Evolutionary conservation across 2,113 vertebrate genomes (phyloP).

Genomic region (Rhea pennata): DNA sequence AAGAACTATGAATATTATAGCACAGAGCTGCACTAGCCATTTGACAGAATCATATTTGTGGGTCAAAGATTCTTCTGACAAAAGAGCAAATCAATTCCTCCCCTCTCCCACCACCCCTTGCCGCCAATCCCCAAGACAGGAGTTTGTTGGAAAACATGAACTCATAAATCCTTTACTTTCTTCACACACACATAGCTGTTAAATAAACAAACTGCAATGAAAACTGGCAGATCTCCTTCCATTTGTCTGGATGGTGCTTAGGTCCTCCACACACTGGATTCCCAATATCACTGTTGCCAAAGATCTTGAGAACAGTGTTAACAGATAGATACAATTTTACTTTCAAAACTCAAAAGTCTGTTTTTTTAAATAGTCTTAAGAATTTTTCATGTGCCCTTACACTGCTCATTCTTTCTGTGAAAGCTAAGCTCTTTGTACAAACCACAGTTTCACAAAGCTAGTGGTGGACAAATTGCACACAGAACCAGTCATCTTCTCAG

Average conservation of each 20-base stretch:
- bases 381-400: not conserved
- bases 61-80: not conserved
- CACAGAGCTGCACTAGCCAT: not conserved
- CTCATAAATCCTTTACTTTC: not conserved
- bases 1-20: not conserved
- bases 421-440: not conserved
- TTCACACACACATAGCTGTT: not conserved
- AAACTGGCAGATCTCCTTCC: constrained; percentile 15
- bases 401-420: not conserved
- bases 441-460: not conserved
- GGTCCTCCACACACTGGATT: not conserved
- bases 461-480: not conserved
- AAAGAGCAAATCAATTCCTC: not conserved
- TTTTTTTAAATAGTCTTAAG: not conserved
- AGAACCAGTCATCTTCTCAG: not conserved
- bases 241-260: not conserved
- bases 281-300: not conserved
- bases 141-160: constrained; percentile 25
- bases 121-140: not conserved
- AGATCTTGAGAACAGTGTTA: not conserved
- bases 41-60: not conserved
- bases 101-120: not conserved
- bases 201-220: constrained; percentile 12
- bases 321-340: not conserved
- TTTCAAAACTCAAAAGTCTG: not conserved